Percentiles rank a stretch among this genome's conserved stretches.
Evolutionary conservation across 2,797 vertebrate genomes (phyloP).

Genomic region (Staurois parvus): DNA sequence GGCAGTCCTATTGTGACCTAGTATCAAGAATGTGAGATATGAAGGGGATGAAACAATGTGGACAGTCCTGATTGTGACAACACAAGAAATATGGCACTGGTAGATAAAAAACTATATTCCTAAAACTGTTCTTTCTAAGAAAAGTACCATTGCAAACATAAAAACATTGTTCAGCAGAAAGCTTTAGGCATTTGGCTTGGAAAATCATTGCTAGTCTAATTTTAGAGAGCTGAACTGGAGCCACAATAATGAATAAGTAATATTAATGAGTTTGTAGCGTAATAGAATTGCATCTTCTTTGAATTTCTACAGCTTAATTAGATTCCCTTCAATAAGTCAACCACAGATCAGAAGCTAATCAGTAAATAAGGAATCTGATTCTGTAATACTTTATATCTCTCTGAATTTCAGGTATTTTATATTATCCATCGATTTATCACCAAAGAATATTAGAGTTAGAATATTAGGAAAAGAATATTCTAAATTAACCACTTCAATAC

Average conservation of each 20-base stretch:
- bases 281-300: slow-evolving; percentile 9
- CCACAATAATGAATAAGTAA: slow-evolving; percentile 21
- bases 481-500: too few relatives aligned
- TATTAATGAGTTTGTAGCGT: slow-evolving; percentile 4
- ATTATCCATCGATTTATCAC: background rate
- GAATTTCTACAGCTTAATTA: slow-evolving; percentile 4
- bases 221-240: slow-evolving; percentile 5
- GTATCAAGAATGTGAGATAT: background rate
- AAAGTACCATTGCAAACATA: background rate
- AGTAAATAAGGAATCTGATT: background rate
- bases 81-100: too few relatives aligned
- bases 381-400: background rate
- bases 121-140: background rate
- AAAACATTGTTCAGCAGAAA: background rate
- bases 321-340: background rate
- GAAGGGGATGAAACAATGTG: too few relatives aligned
- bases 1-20: background rate
- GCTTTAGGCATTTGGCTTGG: background rate
- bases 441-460: too few relatives aligned
- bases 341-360: background rate
- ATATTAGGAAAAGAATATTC: too few relatives aligned
- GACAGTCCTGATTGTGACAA: too few relatives aligned
- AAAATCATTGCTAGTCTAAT: slow-evolving; percentile 1
- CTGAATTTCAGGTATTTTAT: background rate
- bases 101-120: too few relatives aligned